These are phyloP conservation scores for Zaprionus camerounensis DNA, from an alignment of 1,140 invertebrate species.

Conservation along the genomic window DNA sequence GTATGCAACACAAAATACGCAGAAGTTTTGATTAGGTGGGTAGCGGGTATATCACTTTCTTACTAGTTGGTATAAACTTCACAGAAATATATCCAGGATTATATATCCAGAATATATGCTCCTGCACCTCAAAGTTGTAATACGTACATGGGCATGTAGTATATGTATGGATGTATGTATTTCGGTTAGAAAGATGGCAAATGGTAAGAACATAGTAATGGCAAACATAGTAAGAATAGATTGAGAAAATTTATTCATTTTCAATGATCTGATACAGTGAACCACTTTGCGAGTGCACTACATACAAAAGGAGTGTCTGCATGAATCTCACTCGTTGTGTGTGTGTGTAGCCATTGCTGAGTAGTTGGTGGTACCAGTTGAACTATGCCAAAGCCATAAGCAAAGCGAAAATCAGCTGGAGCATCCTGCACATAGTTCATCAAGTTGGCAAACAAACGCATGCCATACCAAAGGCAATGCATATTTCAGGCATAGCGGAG, in stretches of 20 bases:
- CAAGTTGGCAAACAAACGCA: conserved; percentile 75
- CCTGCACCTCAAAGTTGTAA: too few relatives aligned
- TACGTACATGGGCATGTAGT: too few relatives aligned
- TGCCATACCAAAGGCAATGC: conserved; percentile 44
- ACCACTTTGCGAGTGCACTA: conserved; percentile 15
- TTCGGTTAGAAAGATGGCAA: too few relatives aligned
- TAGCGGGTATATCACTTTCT: too few relatives aligned
- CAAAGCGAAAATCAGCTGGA: conserved; percentile 43
- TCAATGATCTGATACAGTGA: conserved; percentile 24
- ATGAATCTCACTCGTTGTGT: background rate
- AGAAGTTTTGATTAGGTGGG: too few relatives aligned
- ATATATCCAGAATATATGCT: too few relatives aligned
- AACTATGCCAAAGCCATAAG: conserved; percentile 41
- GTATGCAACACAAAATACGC: too few relatives aligned
- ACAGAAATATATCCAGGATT: too few relatives aligned
- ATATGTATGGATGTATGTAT: too few relatives aligned
- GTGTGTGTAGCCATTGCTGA: conserved; percentile 20
- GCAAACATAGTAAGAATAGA: background rate
- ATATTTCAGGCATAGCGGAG: background rate
- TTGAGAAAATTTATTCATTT: conserved; percentile 35
- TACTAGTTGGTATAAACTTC: too few relatives aligned
- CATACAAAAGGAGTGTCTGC: background rate
- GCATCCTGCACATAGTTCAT: conserved; percentile 66
- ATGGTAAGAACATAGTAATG: too few relatives aligned
- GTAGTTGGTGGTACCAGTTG: conserved; percentile 21